Base-by-base conservation (phyloP, 2,888 invertebrate species). In the Zygaena filipendulae region DNA sequence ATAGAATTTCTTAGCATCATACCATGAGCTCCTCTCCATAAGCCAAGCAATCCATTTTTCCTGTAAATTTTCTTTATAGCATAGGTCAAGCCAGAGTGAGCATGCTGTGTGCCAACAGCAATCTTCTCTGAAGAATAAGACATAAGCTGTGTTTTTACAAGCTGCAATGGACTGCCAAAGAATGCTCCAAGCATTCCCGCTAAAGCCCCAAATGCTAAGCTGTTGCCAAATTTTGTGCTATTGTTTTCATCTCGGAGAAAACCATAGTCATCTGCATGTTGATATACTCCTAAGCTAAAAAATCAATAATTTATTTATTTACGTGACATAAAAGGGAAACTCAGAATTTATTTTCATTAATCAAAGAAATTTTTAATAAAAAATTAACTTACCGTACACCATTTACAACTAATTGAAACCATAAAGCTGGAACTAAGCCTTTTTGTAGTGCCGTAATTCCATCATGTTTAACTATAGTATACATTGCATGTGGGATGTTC, bases 111-210 rank as follows among this genome's bases (percentile, higher is more conserved):
- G 0, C 95, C 96, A 2, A 95, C 95, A 2, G 95, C 95, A 33
- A 95, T 92, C 40, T 84, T 75, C 36, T 83, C 71, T 1, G 86
- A 86, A 1, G 91, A 87, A 59, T 87, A 83, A 0, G 92, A 85
- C 80, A 95, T 94, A 2, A 94, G 75, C 49, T 94, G 94, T 0
- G 92, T 93, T 70, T 95, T 95, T 1, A 95, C 89, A 71, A 97
- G 68, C 55, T 92, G 95, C 29, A 96, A 83, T 0, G 96, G 96
- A 66, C 94, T 95, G 3, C 91, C 94, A 32, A 87, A 72, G 32
- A 87, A 81, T 2, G 89, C 89, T 2, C 94, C 95, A 13, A 87
- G 59, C 44, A 86, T 84, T 0, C 96, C 96, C 7, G 92, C 85
- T 5, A 87, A 43, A 1, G 91, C 91, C 2, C 93, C 92, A 39